These are phyloP conservation scores for Carpatolechia fugitivella DNA, from an alignment of 2,888 invertebrate genomes.

Conservation along the genomic window DNA sequence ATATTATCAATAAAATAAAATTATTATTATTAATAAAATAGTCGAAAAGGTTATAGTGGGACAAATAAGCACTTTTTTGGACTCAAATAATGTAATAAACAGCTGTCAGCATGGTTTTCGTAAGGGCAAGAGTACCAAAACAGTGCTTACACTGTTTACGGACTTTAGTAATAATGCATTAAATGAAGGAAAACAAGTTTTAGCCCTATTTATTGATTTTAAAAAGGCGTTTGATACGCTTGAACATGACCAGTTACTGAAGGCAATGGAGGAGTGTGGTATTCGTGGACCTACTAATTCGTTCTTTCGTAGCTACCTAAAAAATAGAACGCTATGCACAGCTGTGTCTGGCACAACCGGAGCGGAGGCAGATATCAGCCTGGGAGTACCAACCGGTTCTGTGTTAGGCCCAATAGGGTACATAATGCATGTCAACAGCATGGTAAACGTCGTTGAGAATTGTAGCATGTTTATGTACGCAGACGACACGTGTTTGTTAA, in stretches of 20 bases:
- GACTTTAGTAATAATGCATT: neutral
- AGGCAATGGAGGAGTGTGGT: neutral
- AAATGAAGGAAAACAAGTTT: neutral
- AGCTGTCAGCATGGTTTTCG: neutral
- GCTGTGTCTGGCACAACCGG: neutral
- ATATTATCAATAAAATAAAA: neutral
- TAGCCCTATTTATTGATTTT: neutral
- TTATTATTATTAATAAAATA: neutral
- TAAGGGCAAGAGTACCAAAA: neutral
- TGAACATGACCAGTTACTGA: neutral
- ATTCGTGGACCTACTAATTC: neutral
- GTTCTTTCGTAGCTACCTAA: neutral
- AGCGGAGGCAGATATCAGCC: neutral
- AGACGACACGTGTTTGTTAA: neutral
- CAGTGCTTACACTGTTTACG: neutral
- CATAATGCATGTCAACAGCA: neutral
- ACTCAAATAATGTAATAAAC: neutral
- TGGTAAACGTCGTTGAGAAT: neutral
- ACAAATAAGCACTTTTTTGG: neutral
- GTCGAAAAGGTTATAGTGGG: neutral
- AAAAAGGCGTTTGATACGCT: neutral
- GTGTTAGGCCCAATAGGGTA: neutral
- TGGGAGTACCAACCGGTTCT: neutral
- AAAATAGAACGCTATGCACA: neutral
- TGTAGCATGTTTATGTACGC: neutral